These are phyloP conservation scores for Drosophila azteca DNA, from an alignment of 1,140 invertebrate species.

Conservation along the genomic window DNA sequence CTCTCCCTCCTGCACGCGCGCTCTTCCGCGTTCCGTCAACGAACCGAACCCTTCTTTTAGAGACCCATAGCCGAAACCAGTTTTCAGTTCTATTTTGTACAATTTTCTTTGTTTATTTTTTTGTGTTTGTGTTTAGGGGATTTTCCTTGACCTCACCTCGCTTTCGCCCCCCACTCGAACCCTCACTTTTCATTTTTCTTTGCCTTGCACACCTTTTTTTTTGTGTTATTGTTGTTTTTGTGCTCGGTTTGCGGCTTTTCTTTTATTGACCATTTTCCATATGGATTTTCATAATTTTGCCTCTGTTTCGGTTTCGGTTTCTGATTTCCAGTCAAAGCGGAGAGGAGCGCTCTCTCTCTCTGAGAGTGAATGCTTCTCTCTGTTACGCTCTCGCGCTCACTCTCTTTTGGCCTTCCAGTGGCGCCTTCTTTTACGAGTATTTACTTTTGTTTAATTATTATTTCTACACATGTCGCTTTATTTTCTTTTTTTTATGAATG, in stretches of 20 bases:
- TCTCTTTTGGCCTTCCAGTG: constrained; percentile 56
- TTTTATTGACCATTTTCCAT: constrained; percentile 68
- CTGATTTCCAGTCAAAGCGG: constrained; percentile 35
- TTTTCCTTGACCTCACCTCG: constrained; percentile 40
- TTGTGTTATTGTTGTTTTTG: constrained; percentile 1
- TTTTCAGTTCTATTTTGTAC: constrained; percentile 61
- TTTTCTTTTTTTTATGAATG: constrained; percentile 49
- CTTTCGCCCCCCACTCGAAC: constrained; percentile 10
- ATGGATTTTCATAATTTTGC: constrained; percentile 78
- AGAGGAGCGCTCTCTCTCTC: constrained; percentile 20
- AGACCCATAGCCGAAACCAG: constrained; percentile 67
- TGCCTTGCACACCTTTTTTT: constrained; percentile 38
- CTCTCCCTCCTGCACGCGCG: background rate
- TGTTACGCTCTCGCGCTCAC: constrained; percentile 9
- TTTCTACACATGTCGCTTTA: constrained; percentile 67
- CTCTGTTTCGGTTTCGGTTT: constrained; percentile 54
- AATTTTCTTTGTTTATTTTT: constrained; percentile 55
- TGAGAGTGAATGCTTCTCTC: background rate
- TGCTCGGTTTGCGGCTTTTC: constrained; percentile 19
- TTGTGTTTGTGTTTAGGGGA: constrained; percentile 20
- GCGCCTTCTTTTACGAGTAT: constrained; percentile 65
- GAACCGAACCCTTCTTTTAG: constrained; percentile 15
- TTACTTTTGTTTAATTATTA: constrained; percentile 72
- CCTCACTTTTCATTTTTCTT: constrained; percentile 55
- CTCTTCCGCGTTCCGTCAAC: too few relatives aligned